A percentile compares a stretch with the other conserved stretches of the same genome.
phyloP scores from a whole-genome alignment of 2,888 invertebrate genomes.

The Drosophila meridionalis region DNA sequence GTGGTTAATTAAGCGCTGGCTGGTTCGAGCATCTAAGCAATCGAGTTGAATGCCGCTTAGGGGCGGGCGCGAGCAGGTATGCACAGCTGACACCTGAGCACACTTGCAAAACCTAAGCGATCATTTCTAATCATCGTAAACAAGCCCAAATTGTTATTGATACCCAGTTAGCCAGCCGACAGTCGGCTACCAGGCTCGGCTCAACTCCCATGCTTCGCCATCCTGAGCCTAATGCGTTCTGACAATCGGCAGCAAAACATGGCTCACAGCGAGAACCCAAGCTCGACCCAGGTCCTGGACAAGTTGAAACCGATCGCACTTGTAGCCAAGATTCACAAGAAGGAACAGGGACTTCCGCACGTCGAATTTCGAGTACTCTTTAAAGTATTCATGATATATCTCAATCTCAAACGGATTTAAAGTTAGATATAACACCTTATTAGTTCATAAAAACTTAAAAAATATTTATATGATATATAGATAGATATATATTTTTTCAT shows the following conservation, averaged over 20 bases:
- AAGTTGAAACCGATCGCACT: slow-evolving; percentile 68
- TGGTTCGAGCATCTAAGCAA: background rate
- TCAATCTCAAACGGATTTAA: background rate
- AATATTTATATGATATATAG: background rate
- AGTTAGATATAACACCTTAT: background rate
- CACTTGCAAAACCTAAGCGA: slow-evolving; percentile 49
- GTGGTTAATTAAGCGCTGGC: slow-evolving; percentile 41
- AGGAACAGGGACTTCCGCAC: background rate
- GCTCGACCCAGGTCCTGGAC: slow-evolving; percentile 59
- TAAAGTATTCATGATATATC: background rate
- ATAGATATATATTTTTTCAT: background rate
- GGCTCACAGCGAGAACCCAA: slow-evolving; percentile 45
- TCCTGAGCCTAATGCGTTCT: slow-evolving; percentile 65
- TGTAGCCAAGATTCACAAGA: background rate
- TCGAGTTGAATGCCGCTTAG: background rate
- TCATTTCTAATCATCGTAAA: slow-evolving; percentile 52
- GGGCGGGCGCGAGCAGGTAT: slow-evolving; percentile 32
- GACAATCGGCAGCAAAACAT: slow-evolving; percentile 79
- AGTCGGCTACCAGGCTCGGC: slow-evolving; percentile 25
- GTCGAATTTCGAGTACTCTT: background rate
- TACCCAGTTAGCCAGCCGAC: slow-evolving; percentile 32
- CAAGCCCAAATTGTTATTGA: slow-evolving; percentile 67
- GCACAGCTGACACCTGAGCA: slow-evolving; percentile 77
- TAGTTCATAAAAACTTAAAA: background rate
- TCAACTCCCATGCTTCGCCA: slow-evolving; percentile 9